These are phyloP conservation scores for Drosophila aff. DNA, from an alignment of 1,140 invertebrate genomes.

Conservation along the genomic window DNA sequence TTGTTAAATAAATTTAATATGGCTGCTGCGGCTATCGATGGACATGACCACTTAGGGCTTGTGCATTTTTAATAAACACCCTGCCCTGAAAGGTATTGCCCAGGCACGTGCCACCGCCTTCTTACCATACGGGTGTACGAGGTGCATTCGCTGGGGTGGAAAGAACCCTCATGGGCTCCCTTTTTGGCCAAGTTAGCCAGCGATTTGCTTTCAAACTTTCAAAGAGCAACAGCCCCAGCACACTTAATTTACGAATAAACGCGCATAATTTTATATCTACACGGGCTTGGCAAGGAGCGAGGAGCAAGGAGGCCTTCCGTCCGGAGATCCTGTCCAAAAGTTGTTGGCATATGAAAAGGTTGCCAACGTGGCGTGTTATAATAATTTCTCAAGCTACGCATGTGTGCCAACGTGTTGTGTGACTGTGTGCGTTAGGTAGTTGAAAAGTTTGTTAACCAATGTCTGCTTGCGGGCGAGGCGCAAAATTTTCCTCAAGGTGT, in stretches of 20 bases:
- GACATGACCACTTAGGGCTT: conserved; percentile 70
- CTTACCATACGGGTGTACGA: conserved; percentile 16
- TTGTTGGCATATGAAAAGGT: conserved; percentile 82
- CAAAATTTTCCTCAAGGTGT: conserved; percentile 70
- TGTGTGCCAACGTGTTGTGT: conserved; percentile 26
- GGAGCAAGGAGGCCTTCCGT: not conserved
- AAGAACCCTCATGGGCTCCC: conserved; percentile 2
- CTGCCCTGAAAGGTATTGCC: conserved; percentile 40
- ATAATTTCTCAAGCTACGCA: conserved; percentile 77
- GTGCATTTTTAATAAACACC: conserved; percentile 69
- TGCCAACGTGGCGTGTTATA: conserved; percentile 82
- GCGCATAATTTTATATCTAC: conserved; percentile 82
- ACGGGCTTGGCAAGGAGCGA: conserved; percentile 41
- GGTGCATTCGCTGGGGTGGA: conserved; percentile 17
- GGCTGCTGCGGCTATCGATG: conserved; percentile 60
- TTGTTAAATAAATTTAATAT: conserved; percentile 48
- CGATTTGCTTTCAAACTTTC: conserved; percentile 63
- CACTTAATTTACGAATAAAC: conserved; percentile 84
- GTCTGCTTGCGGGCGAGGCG: conserved; percentile 72
- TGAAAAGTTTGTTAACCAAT: conserved; percentile 82
- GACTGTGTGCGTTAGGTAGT: conserved; percentile 54
- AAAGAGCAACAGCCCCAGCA: conserved; percentile 74
- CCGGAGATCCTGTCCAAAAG: conserved; percentile 64
- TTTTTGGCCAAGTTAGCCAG: conserved; percentile 46
- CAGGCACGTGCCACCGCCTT: conserved; percentile 24